Conservation (phyloP, 2,113 vertebrate species). For the Rhombomys opimus region DNA sequence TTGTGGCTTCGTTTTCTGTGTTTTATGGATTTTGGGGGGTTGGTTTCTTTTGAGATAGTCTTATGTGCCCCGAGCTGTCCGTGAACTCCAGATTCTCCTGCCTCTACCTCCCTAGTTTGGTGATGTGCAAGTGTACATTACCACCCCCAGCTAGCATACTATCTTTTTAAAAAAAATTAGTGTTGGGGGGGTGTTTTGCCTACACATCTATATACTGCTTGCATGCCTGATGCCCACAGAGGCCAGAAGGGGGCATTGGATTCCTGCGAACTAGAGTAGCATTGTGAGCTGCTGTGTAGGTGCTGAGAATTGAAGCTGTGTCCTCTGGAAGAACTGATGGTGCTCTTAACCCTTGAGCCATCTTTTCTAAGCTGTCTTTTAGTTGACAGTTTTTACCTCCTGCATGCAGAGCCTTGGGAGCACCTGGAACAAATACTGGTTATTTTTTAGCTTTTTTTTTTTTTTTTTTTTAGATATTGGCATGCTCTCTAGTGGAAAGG, state of each 20-base stretch:
- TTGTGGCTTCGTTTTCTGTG: not conserved
- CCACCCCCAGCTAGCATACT: not conserved
- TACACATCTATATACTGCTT: no score
- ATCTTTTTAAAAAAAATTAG: not conserved
- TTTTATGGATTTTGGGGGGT: not conserved
- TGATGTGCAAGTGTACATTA: not conserved
- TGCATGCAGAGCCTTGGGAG: not conserved
- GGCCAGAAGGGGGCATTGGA: not conserved
- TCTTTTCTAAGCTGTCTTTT: not conserved
- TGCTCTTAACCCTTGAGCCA: not conserved
- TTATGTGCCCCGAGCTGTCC: not conserved
- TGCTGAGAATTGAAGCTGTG: not conserved
- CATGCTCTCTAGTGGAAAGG: constrained; percentile 67
- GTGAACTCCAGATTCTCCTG: not conserved
- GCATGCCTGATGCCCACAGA: not conserved
- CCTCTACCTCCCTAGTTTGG: not conserved
- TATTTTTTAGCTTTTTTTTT: not conserved
- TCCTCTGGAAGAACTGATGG: not conserved
- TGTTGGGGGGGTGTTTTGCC: not conserved
- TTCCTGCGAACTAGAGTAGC: not conserved
- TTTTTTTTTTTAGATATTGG: not conserved
- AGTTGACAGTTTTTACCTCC: not conserved
- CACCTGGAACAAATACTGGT: not conserved
- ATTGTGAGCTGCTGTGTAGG: not conserved
- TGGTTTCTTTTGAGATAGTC: not conserved